Percentiles rank a stretch among this genome's conserved stretches.
These are phyloP conservation scores for Callionymus lyra DNA, from an alignment of 2,113 vertebrate species.

Conservation along the genomic window DNA sequence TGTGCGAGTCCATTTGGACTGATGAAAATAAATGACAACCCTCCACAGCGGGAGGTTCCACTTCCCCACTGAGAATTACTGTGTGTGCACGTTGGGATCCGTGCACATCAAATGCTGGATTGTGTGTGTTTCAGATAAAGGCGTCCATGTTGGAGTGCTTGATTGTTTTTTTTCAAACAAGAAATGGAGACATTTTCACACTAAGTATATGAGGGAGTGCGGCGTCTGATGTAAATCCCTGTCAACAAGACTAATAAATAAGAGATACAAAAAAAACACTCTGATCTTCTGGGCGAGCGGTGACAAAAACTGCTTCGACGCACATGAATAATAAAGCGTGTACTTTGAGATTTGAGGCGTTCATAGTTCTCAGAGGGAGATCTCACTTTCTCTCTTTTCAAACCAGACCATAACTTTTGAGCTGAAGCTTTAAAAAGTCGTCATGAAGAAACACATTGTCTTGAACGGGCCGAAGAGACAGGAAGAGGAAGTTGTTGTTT, in stretches of 20 bases:
- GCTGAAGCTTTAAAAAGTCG: too few relatives aligned
- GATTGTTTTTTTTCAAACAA: conserved; percentile 36
- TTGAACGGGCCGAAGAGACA: too few relatives aligned
- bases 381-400: too few relatives aligned
- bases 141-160: conserved; percentile 23
- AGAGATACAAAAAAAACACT: neutral
- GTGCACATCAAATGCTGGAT: conserved; percentile 34
- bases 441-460: neutral
- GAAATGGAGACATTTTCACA: conserved; percentile 46
- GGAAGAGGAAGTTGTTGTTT: neutral
- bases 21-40: conserved; percentile 52
- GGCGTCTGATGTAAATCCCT: conserved; percentile 42
- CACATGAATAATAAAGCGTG: conserved; percentile 6
- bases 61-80: conserved; percentile 45
- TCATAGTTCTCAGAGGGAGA: neutral
- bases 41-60: conserved; percentile 37
- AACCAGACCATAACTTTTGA: too few relatives aligned
- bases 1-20: conserved; percentile 52
- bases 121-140: conserved; percentile 45
- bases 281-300: conserved; percentile 9
- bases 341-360: conserved; percentile 6
- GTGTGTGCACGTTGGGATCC: conserved; percentile 32
- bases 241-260: conserved; percentile 36
- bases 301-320: conserved; percentile 1
- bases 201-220: conserved; percentile 41